Evolutionary conservation across 2,797 vertebrate species (phyloP), one percentile per base, ranked within the genome.

Genomic region (Mormyrops boulengeri): DNA sequence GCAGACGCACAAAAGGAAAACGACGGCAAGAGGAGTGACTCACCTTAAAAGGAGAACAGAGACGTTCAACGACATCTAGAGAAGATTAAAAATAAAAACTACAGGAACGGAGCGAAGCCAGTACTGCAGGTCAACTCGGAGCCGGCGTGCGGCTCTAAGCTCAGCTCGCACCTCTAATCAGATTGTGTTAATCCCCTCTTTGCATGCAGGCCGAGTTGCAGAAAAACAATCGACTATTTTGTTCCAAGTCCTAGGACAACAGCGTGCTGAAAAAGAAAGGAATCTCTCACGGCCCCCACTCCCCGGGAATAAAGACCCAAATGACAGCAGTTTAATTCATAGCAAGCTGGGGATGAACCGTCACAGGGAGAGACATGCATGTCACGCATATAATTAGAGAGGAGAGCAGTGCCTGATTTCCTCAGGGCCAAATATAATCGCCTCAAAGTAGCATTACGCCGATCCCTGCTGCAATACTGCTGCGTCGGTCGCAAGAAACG

Each of bases 171-270:
- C 89, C 94, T 93, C 88, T 98, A 98, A 99, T 97, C 94, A 97
- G 97, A 97, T 99, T 98, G 95, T 94, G 95, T 94, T 99, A 99
- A 99, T 99, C 98, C 97, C 92, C 93, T 92, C 96, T 95, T 93
- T 96, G 96, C 94, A 95, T 94, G 50, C 19, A 94, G 95, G 94
- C 95, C 95, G 93, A 93, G 92, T 93, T 93, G 89, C 92, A 92
- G 93, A 94, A 95, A 93, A 93, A 93, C 93, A 92, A 92, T 92
- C 93, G 92, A 94, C 94, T 94, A 95, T 95, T 95, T 94, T 93
- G 92, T 93, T 90, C 34, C 4, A 73, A 87, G 62, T 55, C 49
- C 17, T 52, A 22, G 14, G 30, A 89, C 17, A 34, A 34, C n/a
- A 44, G 60, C 0, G 11, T 3, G 14, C 4, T 34, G n/a, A 38